phyloP scores from a whole-genome alignment of 2,113 vertebrate species.

The Poeciliopsis prolifica region DNA sequence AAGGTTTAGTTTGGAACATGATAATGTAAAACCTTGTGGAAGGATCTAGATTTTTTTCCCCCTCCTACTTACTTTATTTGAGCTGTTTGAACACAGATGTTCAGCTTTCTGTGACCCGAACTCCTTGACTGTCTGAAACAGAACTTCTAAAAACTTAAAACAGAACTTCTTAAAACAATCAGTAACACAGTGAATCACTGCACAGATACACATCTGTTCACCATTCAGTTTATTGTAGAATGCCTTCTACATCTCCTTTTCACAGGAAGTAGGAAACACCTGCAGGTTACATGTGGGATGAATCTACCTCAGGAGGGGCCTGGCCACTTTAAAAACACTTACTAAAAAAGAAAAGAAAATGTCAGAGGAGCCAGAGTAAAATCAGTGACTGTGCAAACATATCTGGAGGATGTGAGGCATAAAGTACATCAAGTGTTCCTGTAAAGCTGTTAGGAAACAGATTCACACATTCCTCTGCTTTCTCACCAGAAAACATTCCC shows the following conservation, averaged over 20 bases:
- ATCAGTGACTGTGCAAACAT: slow-evolving; percentile 71
- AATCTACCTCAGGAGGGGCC: slow-evolving; percentile 25
- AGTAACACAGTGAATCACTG: neutral
- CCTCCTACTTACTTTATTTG: no score
- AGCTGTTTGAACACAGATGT: no score
- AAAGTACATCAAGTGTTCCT: slow-evolving; percentile 8
- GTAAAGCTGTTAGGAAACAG: slow-evolving; percentile 38
- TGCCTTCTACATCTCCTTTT: slow-evolving; percentile 49
- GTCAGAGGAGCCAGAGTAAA: slow-evolving; percentile 38
- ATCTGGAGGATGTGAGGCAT: slow-evolving; percentile 10
- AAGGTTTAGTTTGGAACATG: no score
- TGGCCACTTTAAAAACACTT: slow-evolving; percentile 36
- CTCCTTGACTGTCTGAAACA: neutral
- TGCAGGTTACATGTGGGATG: slow-evolving; percentile 39
- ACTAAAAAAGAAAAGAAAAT: slow-evolving; percentile 35
- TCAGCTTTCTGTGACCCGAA: neutral
- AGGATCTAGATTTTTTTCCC: no score
- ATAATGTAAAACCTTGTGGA: no score
- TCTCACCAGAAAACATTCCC: slow-evolving; percentile 17
- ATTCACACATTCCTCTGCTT: slow-evolving; percentile 24
- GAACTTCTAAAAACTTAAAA: neutral
- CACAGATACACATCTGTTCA: slow-evolving; percentile 38
- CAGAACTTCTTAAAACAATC: neutral
- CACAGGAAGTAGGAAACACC: slow-evolving; percentile 59
- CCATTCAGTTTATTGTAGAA: slow-evolving; percentile 78